A percentile compares a stretch with the other conserved stretches of the same genome.
Conservation (phyloP, 2,888 invertebrate species). For the Hemaris fuciformis region DNA sequence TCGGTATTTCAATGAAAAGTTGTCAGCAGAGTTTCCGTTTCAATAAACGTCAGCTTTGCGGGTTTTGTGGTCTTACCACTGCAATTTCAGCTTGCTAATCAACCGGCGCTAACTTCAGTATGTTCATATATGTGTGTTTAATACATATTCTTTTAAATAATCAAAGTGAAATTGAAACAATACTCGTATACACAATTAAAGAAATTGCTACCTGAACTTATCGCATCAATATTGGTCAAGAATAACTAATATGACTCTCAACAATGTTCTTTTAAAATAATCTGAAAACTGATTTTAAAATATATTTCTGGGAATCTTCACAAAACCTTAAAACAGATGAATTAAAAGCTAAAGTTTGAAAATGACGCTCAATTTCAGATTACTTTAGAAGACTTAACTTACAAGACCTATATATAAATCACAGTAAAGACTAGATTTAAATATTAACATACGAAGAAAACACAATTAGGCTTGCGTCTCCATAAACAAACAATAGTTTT, state of each 20-base stretch:
- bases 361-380: neutral
- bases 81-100: neutral
- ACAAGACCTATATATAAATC: conserved; percentile 38
- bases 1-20: neutral
- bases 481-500: neutral
- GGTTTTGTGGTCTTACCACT: neutral
- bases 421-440: conserved; percentile 71
- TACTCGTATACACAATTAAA: neutral
- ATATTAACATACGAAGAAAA: neutral
- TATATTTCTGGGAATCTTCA: neutral
- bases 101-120: neutral
- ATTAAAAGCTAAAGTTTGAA: neutral
- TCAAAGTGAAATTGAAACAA: neutral
- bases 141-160: neutral
- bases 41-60: neutral
- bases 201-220: neutral
- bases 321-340: neutral
- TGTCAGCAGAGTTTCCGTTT: neutral
- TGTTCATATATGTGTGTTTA: no score
- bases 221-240: neutral
- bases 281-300: neutral
- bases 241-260: neutral
- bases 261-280: neutral
- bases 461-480: conserved; percentile 1
- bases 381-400: neutral